Percentiles rank a stretch among this genome's conserved stretches.
phyloP scores from a whole-genome alignment of 2,888 invertebrate genomes.

The Caenorhabditis angaria region DNA sequence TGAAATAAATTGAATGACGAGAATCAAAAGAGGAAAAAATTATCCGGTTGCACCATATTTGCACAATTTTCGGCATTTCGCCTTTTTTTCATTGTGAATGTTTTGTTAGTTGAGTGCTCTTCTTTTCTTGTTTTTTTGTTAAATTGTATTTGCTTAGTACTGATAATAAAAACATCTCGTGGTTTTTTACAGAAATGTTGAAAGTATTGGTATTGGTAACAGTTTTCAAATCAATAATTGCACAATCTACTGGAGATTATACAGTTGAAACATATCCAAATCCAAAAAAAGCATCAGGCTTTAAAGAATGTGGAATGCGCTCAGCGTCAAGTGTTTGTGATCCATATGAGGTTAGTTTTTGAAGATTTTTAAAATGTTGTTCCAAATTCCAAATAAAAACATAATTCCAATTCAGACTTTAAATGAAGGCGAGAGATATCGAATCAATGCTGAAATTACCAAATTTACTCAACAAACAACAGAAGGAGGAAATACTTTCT shows the following conservation, averaged over 20 bases:
- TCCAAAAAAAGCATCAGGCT: conserved; percentile 44
- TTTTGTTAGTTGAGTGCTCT: conserved; percentile 4
- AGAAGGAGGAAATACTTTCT: conserved; percentile 39
- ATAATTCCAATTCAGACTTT: conserved; percentile 49
- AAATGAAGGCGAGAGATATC: conserved; percentile 51
- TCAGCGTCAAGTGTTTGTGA: conserved; percentile 54
- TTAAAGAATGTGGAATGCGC: conserved; percentile 49
- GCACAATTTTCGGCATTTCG: neutral
- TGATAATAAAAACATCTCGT: neutral
- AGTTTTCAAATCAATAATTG: conserved; percentile 2
- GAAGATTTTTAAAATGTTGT: neutral
- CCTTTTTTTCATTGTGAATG: neutral
- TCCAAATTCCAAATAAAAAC: neutral
- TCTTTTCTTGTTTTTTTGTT: neutral
- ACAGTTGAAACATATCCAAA: conserved; percentile 53
- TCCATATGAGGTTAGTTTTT: conserved; percentile 49
- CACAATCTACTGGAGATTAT: conserved; percentile 17
- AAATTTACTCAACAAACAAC: conserved; percentile 41
- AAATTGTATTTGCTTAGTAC: neutral
- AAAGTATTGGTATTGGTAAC: conserved; percentile 7
- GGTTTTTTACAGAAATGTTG: neutral
- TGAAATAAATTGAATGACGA: neutral
- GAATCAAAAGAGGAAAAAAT: neutral
- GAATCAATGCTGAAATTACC: conserved; percentile 49
- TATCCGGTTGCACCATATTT: neutral